Evolutionary conservation across 1,140 invertebrate genomes (phyloP).

Genomic region (Cepaea nemoralis): DNA sequence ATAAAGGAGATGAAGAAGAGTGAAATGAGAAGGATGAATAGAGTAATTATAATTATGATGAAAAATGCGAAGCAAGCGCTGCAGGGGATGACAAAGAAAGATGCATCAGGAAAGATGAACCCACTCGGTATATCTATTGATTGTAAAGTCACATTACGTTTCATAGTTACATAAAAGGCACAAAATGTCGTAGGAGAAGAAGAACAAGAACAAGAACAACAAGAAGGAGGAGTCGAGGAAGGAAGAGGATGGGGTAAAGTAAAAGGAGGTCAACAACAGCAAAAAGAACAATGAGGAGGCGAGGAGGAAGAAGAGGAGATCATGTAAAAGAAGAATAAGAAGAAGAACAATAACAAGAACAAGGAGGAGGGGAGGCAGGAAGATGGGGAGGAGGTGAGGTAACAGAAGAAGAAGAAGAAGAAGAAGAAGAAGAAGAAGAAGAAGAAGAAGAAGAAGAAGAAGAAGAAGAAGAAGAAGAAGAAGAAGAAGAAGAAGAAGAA

Average conservation of each 20-base stretch:
- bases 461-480: not conserved
- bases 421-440: not conserved
- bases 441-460: not conserved
- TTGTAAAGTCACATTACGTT: too few relatives aligned
- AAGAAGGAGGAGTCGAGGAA: not conserved
- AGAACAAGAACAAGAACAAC: not conserved
- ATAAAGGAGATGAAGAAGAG: too few relatives aligned
- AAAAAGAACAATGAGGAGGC: not conserved
- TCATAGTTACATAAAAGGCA: too few relatives aligned
- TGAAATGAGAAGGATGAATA: too few relatives aligned
- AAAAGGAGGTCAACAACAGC: conserved; percentile 4
- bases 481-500: not conserved
- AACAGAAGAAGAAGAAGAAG: not conserved
- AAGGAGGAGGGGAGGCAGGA: not conserved
- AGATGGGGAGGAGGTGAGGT: not conserved
- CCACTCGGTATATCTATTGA: too few relatives aligned
- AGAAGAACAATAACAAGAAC: not conserved
- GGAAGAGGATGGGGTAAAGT: not conserved
- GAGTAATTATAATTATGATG: too few relatives aligned
- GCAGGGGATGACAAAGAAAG: too few relatives aligned
- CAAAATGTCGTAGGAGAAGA: too few relatives aligned
- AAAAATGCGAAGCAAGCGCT: too few relatives aligned
- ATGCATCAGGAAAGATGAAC: too few relatives aligned
- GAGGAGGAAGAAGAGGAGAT: conserved; percentile 7
- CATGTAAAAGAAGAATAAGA: not conserved